phyloP scores from a whole-genome alignment of 2,113 vertebrate species.

The Saguinus midas region DNA sequence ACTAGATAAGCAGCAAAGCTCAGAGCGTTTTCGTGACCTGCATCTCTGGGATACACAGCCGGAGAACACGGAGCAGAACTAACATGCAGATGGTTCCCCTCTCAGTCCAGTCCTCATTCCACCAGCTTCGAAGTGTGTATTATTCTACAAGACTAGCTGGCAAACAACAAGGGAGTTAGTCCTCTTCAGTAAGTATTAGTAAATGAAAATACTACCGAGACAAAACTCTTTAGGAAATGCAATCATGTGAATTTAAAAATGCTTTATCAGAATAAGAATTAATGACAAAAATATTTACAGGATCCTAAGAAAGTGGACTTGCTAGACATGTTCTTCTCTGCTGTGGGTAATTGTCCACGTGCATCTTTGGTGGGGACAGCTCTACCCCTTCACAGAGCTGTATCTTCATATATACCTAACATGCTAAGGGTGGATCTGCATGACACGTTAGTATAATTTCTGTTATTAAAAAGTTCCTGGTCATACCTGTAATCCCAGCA shows the following conservation, averaged over 20 bases:
- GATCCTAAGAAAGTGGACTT: not conserved
- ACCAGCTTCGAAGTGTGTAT: not conserved
- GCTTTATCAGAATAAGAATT: not conserved
- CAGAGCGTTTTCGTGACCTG: not conserved
- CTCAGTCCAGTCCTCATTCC: no score
- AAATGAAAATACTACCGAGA: not conserved
- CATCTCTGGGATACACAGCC: not conserved
- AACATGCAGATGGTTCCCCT: no score
- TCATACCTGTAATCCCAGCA: not conserved
- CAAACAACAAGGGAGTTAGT: not conserved
- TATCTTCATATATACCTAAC: not conserved
- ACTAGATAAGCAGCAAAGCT: rapidly evolving
- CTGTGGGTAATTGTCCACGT: no score
- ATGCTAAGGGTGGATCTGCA: no score
- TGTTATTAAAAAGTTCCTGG: not conserved
- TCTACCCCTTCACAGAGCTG: no score
- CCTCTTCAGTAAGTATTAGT: not conserved
- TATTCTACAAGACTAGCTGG: not conserved
- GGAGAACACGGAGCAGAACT: rapidly evolving
- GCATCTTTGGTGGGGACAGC: not conserved
- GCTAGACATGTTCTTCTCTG: not conserved
- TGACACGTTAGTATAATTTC: not conserved
- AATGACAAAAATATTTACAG: not conserved
- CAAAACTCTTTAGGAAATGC: not conserved
- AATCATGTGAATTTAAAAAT: not conserved